These are phyloP conservation scores for Nautilus pompilius DNA, from an alignment of 1,140 invertebrate genomes.

Conservation along the genomic window DNA sequence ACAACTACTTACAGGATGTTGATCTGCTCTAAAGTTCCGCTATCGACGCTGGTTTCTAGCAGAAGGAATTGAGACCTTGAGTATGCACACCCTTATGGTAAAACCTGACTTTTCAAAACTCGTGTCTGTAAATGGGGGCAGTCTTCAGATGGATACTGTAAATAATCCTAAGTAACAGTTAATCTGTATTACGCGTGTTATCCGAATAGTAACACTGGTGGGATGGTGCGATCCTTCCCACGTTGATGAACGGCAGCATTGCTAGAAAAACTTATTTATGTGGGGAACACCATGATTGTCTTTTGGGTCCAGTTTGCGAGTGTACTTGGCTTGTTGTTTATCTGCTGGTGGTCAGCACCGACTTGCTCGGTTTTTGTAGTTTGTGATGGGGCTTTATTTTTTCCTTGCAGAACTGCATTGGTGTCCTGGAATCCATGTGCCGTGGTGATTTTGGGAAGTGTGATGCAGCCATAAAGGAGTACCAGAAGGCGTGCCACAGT, in stretches of 20 bases:
- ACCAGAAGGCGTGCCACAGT: conserved; percentile 68
- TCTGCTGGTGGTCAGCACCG: neutral
- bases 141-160: too few relatives aligned
- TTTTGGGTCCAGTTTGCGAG: neutral
- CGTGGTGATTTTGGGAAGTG: conserved; percentile 76
- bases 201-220: too few relatives aligned
- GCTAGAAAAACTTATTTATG: neutral
- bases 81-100: too few relatives aligned
- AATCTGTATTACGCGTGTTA: too few relatives aligned
- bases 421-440: conserved; percentile 72
- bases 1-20: too few relatives aligned
- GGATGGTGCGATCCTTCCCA: neutral
- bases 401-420: conserved; percentile 68
- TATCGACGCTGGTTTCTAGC: too few relatives aligned
- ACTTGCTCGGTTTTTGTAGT: neutral
- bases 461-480: conserved; percentile 67
- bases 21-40: too few relatives aligned
- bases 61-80: too few relatives aligned
- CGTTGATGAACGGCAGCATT: too few relatives aligned
- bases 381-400: conserved; percentile 7
- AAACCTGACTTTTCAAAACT: too few relatives aligned
- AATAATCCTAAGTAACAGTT: too few relatives aligned
- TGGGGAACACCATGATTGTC: neutral
- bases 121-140: too few relatives aligned
- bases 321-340: neutral